A percentile compares a stretch with the other conserved stretches of the same genome.
These are phyloP conservation scores for Araneus ventricosus DNA, from an alignment of 1,140 invertebrate species.

Conservation along the genomic window DNA sequence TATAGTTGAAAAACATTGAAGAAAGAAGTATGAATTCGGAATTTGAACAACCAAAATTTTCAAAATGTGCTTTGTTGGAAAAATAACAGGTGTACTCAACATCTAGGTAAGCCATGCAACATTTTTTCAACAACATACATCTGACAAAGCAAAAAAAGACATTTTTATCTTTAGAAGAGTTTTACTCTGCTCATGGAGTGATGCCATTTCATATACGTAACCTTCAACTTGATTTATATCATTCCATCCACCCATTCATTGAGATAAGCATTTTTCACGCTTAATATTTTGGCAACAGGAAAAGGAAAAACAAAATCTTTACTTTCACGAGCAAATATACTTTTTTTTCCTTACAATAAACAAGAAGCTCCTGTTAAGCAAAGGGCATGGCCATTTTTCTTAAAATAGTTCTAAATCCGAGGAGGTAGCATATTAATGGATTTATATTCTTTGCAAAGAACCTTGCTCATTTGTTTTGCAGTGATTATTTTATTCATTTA, in stretches of 20 bases:
- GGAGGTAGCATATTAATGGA: not conserved
- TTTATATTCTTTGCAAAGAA: not conserved
- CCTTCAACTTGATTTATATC: slow-evolving; percentile 30
- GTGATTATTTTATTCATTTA: not conserved
- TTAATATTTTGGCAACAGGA: slow-evolving; percentile 8
- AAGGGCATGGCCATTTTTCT: not conserved
- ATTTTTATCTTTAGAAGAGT: not conserved
- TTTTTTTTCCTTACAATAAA: not conserved
- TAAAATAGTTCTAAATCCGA: not conserved
- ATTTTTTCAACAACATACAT: not conserved
- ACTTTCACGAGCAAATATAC: not conserved
- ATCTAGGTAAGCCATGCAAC: not conserved
- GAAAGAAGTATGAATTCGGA: no score
- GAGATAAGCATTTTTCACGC: not conserved
- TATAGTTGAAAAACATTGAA: no score
- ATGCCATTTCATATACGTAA: not conserved
- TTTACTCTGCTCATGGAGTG: not conserved
- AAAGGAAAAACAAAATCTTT: not conserved
- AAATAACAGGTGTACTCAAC: no score
- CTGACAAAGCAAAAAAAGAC: not conserved
- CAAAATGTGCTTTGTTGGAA: no score
- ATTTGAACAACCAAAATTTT: no score
- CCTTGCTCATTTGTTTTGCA: not conserved
- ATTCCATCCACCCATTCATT: not conserved
- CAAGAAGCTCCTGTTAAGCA: not conserved